Evolutionary conservation across 2,113 vertebrate species (phyloP).

Genomic region (Notechis scutatus): DNA sequence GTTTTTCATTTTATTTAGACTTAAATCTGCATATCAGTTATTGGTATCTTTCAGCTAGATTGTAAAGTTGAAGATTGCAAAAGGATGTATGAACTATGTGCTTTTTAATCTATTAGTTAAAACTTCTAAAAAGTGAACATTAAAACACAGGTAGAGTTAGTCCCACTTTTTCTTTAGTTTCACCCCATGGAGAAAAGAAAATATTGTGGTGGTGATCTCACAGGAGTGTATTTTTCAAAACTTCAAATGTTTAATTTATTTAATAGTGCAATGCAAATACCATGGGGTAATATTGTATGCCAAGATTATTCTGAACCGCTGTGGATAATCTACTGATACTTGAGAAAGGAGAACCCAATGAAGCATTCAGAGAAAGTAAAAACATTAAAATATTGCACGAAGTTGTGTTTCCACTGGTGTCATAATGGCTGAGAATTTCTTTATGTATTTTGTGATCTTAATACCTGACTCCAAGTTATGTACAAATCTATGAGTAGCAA

Average conservation of each 20-base stretch:
- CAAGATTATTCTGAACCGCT: not conserved
- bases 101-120: not conserved
- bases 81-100: not conserved
- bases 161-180: not conserved
- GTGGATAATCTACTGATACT: not conserved
- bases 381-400: not conserved
- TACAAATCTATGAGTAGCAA: not conserved
- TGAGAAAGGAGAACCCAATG: not conserved
- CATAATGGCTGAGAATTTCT: not conserved
- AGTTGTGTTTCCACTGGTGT: not conserved
- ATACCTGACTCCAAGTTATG: not conserved
- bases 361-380: not conserved
- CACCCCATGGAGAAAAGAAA: not conserved
- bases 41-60: not conserved
- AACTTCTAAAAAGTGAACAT: not conserved
- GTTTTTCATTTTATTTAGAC: not conserved
- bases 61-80: not conserved
- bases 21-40: not conserved
- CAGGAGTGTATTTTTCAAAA: not conserved
- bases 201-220: not conserved
- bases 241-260: not conserved
- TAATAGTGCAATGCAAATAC: not conserved
- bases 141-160: not conserved
- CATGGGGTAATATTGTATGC: not conserved
- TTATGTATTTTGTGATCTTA: not conserved